A percentile compares a stretch with the other conserved stretches of the same genome.
Evolutionary conservation across 2,888 invertebrate species (phyloP).

Genomic region (Nomada goodeniana): DNA sequence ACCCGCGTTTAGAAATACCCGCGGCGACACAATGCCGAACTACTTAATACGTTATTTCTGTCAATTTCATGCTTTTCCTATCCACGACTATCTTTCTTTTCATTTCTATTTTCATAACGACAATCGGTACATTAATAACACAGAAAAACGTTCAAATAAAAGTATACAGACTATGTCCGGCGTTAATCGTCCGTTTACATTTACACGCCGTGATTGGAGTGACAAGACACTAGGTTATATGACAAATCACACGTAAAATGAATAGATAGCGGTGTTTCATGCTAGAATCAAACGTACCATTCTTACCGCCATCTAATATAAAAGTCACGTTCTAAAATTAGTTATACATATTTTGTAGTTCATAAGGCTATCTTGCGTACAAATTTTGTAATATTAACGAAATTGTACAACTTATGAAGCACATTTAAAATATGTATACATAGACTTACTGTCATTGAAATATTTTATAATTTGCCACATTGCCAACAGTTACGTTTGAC

Average conservation of each 20-base stretch:
- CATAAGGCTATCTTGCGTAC: background rate
- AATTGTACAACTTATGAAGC: background rate
- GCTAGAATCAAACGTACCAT: conserved; percentile 45
- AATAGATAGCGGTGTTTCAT: conserved; percentile 51
- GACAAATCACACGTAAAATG: conserved; percentile 25
- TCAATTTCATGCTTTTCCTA: conserved; percentile 48
- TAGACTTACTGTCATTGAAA: no score
- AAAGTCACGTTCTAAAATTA: conserved; percentile 38
- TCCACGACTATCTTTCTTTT: background rate
- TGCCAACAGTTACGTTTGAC: background rate
- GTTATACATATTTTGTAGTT: background rate
- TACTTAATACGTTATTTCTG: conserved; percentile 53
- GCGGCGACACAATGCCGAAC: conserved; percentile 39
- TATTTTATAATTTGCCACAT: no score
- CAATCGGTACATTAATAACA: conserved; percentile 16
- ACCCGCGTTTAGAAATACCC: conserved; percentile 59
- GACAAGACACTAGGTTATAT: conserved; percentile 60
- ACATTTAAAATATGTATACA: background rate
- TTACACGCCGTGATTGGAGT: conserved; percentile 45
- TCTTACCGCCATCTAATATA: conserved; percentile 59
- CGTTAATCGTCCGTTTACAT: conserved; percentile 51
- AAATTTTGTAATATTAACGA: conserved; percentile 1
- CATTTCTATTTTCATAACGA: conserved; percentile 17
- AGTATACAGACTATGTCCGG: conserved; percentile 33
- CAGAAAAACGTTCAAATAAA: conserved; percentile 19